Conservation (phyloP, 2,113 vertebrate species). For the Alethe castanea region DNA sequence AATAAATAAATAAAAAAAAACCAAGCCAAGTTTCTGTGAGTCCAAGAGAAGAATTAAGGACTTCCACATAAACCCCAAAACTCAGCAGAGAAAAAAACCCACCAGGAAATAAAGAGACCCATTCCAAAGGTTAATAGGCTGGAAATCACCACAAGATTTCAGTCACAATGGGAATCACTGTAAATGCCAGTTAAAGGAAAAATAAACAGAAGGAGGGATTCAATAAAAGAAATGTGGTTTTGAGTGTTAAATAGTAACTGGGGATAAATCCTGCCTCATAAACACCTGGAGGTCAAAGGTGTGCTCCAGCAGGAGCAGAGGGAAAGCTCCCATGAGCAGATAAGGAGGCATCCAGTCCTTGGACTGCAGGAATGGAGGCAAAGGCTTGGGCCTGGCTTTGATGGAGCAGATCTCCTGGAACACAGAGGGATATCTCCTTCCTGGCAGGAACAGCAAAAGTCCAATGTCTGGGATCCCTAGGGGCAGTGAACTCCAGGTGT, state of each 20-base stretch:
- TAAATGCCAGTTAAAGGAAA: neutral
- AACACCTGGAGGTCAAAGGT: constrained; percentile 48
- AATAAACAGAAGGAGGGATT: neutral
- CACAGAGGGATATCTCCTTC: neutral
- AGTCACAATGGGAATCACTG: neutral
- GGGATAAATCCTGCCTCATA: neutral
- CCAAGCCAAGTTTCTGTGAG: neutral
- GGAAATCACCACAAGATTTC: neutral
- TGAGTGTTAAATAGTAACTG: constrained; percentile 57
- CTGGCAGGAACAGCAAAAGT: neutral
- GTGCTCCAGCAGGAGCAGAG: neutral
- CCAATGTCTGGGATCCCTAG: neutral
- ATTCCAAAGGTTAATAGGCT: neutral
- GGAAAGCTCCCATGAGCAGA: neutral
- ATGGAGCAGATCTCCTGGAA: neutral
- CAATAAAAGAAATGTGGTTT: constrained; percentile 18
- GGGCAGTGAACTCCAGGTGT: accelerated
- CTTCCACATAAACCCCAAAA: neutral
- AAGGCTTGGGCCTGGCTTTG: neutral
- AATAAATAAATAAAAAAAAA: neutral
- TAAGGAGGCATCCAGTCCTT: neutral
- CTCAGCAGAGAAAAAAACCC: neutral
- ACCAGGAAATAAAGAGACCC: neutral
- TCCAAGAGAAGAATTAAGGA: neutral
- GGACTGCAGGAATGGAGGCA: neutral